phyloP scores from a whole-genome alignment of 1,140 invertebrate species.

The Adelges cooleyi region DNA sequence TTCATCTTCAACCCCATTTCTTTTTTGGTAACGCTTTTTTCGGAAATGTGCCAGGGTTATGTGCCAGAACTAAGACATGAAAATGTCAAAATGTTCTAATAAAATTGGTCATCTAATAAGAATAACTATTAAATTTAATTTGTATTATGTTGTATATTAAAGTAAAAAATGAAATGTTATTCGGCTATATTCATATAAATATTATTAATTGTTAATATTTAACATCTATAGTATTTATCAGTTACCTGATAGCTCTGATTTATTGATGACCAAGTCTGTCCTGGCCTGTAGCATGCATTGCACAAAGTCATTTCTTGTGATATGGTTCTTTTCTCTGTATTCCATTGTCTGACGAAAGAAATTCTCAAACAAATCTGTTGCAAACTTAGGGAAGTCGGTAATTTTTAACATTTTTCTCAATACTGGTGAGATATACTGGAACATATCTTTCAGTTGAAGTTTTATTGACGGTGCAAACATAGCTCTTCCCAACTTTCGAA shows the following conservation, averaged over 20 bases:
- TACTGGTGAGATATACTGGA: conserved; percentile 18
- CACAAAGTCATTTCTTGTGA: conserved; percentile 37
- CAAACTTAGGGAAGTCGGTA: conserved; percentile 28
- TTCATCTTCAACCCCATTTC: too few species aligned
- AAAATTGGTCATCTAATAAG: too few species aligned
- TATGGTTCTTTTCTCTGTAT: conserved; percentile 32
- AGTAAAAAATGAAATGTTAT: too few species aligned
- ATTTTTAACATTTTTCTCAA: conserved; percentile 24
- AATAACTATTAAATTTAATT: too few species aligned
- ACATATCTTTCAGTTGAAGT: neutral
- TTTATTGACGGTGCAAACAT: neutral
- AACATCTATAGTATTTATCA: too few species aligned
- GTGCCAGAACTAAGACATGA: too few species aligned
- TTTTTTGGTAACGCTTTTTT: too few species aligned
- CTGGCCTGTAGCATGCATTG: conserved; percentile 27
- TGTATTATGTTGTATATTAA: too few species aligned
- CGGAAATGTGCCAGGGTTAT: too few species aligned
- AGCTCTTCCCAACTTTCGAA: conserved; percentile 2
- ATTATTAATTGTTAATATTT: too few species aligned
- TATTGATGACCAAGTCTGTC: neutral
- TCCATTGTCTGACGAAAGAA: conserved; percentile 31
- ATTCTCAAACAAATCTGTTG: conserved; percentile 31
- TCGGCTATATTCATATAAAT: too few species aligned
- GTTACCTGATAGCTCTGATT: neutral
- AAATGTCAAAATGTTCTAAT: too few species aligned